Conservation (phyloP, 2,113 vertebrate genomes). For the Grus americana region DNA sequence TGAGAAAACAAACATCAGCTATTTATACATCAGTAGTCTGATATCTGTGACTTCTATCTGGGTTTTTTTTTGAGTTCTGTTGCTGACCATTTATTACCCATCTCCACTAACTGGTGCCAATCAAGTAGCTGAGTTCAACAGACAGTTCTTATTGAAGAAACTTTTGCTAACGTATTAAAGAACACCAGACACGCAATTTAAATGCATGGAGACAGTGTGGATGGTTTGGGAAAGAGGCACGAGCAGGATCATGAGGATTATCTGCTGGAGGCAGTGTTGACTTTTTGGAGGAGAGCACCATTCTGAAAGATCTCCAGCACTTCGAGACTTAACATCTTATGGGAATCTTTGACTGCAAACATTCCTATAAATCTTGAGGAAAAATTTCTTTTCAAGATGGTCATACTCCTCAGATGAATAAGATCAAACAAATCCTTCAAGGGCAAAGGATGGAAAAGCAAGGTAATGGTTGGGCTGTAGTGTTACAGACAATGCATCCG, state of each 20-base stretch:
- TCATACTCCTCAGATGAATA: not conserved
- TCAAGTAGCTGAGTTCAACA: not conserved
- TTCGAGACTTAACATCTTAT: not conserved
- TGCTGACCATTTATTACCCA: not conserved
- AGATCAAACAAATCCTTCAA: not conserved
- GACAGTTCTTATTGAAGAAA: too few relatives aligned
- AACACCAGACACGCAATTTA: not conserved
- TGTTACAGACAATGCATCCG: not conserved
- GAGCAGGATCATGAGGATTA: not conserved
- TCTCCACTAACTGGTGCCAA: fast-evolving
- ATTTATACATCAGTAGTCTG: not conserved
- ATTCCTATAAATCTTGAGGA: not conserved
- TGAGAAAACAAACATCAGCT: not conserved
- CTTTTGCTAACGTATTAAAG: not conserved
- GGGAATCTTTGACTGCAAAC: not conserved
- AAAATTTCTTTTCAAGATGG: not conserved
- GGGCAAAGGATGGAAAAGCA: not conserved
- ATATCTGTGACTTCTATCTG: not conserved
- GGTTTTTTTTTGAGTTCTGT: not conserved
- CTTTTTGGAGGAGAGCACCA: not conserved
- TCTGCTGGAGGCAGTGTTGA: not conserved
- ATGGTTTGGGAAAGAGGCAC: not conserved
- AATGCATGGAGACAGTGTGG: not conserved
- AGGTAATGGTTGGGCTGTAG: not conserved
- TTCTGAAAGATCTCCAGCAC: not conserved